These are phyloP conservation scores for Oreocharis arfaki DNA, from an alignment of 2,113 vertebrate species.

Conservation along the genomic window DNA sequence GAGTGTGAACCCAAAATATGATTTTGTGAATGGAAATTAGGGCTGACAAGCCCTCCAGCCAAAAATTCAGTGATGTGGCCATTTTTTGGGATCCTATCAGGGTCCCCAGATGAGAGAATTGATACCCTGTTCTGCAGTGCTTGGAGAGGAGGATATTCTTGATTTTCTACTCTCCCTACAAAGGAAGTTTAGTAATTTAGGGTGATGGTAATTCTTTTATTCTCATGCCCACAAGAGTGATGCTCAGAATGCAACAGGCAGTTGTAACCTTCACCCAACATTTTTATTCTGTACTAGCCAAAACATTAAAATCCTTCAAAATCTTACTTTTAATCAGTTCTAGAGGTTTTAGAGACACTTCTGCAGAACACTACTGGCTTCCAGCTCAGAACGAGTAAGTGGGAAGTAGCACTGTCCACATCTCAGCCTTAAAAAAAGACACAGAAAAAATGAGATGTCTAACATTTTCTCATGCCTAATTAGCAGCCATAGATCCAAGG, in stretches of 20 bases:
- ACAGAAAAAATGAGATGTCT: neutral
- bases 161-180: neutral
- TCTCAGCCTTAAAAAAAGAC: neutral
- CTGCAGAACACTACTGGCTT: neutral
- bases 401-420: neutral
- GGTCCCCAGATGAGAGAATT: neutral
- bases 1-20: neutral
- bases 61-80: neutral
- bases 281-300: neutral
- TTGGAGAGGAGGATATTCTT: neutral
- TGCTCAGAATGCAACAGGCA: neutral
- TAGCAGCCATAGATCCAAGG: neutral
- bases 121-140: neutral
- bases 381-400: neutral
- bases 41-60: neutral
- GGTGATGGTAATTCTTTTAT: neutral
- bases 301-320: neutral
- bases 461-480: neutral
- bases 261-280: neutral
- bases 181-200: neutral
- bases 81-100: neutral
- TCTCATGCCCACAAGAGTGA: neutral
- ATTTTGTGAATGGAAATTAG: neutral
- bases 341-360: neutral
- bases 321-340: neutral